These are phyloP conservation scores for Syngnathus rostellatus DNA, from an alignment of 2,797 vertebrate genomes.

Conservation along the genomic window DNA sequence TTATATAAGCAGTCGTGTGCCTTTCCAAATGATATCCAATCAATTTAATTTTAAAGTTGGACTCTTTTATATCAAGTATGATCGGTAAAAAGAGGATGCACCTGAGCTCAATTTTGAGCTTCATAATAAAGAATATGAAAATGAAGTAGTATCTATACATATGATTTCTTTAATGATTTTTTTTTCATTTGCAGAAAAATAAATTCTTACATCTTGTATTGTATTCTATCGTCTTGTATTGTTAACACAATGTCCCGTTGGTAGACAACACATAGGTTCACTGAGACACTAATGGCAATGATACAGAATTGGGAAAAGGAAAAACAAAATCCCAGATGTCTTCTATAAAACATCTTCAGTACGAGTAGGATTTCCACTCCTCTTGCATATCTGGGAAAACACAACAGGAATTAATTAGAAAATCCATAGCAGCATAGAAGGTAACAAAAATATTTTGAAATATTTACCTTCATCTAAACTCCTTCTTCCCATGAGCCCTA, in stretches of 20 bases:
- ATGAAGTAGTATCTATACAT: background rate
- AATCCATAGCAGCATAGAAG: background rate
- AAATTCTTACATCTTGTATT: too few relatives aligned
- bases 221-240: too few relatives aligned
- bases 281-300: background rate
- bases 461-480: constrained; percentile 57
- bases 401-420: background rate
- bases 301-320: background rate
- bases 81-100: too few relatives aligned
- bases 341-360: constrained; percentile 28
- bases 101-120: too few relatives aligned
- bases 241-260: constrained; percentile 14
- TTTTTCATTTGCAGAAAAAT: background rate
- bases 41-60: too few relatives aligned
- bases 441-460: background rate
- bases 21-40: too few relatives aligned
- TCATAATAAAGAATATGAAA: background rate
- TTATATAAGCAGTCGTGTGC: too few relatives aligned
- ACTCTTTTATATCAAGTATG: too few relatives aligned
- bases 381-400: constrained; percentile 49
- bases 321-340: background rate
- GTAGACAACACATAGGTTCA: constrained; percentile 19
- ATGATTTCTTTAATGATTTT: background rate
- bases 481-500: constrained; percentile 65
- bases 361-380: constrained; percentile 51